Base-by-base conservation (phyloP, 2,113 vertebrate species). In the Dissostichus mawsoni region DNA sequence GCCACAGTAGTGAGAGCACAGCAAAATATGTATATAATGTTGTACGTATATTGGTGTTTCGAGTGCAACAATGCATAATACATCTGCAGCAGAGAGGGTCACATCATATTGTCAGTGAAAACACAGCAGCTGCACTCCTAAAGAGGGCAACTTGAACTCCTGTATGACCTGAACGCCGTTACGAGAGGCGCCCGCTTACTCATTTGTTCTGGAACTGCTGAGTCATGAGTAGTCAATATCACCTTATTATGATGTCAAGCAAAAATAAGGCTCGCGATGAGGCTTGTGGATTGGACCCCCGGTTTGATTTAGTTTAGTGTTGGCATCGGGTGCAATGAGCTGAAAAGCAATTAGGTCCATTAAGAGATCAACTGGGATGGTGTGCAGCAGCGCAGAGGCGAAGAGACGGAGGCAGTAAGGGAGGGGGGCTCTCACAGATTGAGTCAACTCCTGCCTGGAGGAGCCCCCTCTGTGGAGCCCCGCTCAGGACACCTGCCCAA, bases 281-380 rank as follows among this genome's bases (percentile, higher is more conserved):
- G 70, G 87, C 76, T 71, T n/a, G 55, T 18, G 74, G 71, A 68
- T 48, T 67, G 68, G 84, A 59, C 80, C 78, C 36, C 73, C 25
- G 61, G 76, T 86, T 89, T 90, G 83, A 92, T 87, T 93, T 87
- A 90, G 89, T 76, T 87, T 82, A 67, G 75, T 57, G 80, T 72
- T 81, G 84, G 82, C 85, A 84, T 75, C 69, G 83, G 80, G 80
- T 61, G 88, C 87, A 91, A 87, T 89, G 90, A 90, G 86, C 84
- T 89, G 90, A 84, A 75, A 93, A 90, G 84, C 90, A 89, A 90
- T 92, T 87, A 90, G 83, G 84, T 81, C 85, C 86, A 92, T 92
- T 90, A 91, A 89, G 84, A 92, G 90, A 93, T 92, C 83, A 91
- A 80, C 87, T 55, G 82, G 80, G 79, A 89, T 72, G 84, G 86